Conservation (phyloP, 1,140 invertebrate genomes). For the Pomacea maculata region DNA sequence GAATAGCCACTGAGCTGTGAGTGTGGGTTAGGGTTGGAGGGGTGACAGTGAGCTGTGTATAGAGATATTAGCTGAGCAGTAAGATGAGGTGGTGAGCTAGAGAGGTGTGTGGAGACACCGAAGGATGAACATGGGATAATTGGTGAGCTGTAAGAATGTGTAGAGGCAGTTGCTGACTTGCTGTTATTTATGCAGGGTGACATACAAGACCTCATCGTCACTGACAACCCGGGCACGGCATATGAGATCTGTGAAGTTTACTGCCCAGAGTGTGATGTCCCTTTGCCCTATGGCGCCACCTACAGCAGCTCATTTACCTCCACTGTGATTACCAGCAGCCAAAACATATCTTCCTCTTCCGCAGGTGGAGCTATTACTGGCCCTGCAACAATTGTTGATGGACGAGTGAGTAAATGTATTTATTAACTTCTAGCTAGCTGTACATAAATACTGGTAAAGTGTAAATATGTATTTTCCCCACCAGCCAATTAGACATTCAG, state of each 20-base stretch:
- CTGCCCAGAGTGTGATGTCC: conserved; percentile 73
- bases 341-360: neutral
- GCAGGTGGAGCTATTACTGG: neutral
- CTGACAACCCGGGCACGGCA: conserved; percentile 78
- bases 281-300: conserved; percentile 30
- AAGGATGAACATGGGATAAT: no score
- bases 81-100: no score
- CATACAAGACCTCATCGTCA: conserved; percentile 79
- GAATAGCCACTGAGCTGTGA: neutral
- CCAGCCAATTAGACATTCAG: no score
- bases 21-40: neutral
- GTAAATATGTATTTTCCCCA: no score
- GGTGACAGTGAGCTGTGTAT: neutral
- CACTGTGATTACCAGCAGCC: neutral
- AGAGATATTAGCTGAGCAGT: no score
- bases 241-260: conserved; percentile 79
- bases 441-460: no score
- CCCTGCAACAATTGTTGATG: neutral
- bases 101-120: no score
- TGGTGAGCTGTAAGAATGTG: neutral
- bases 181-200: conserved; percentile 72
- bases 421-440: no score
- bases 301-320: conserved; percentile 7
- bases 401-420: neutral
- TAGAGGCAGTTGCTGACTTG: neutral